Percentiles rank a stretch among this genome's conserved stretches.
These are phyloP conservation scores for Epinephelus coioides DNA, from an alignment of 2,797 vertebrate genomes.

Conservation along the genomic window DNA sequence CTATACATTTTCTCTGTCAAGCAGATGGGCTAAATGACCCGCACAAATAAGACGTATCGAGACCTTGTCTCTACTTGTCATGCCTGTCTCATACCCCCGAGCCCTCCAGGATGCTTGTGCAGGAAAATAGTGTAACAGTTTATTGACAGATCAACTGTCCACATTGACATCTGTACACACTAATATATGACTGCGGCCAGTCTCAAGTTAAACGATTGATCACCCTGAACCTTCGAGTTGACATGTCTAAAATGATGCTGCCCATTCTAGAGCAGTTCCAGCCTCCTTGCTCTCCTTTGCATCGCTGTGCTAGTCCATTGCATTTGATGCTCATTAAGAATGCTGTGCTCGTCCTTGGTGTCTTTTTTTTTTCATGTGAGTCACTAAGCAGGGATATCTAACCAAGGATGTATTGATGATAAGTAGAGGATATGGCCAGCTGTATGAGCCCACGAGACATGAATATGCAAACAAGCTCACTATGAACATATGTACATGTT, in stretches of 20 bases:
- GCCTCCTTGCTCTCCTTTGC: slow-evolving; percentile 20
- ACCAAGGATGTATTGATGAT: slow-evolving; percentile 45
- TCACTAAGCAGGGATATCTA: slow-evolving; percentile 48
- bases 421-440: slow-evolving; percentile 42
- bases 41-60: slow-evolving; percentile 75
- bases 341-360: slow-evolving; percentile 37
- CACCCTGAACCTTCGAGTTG: slow-evolving; percentile 37
- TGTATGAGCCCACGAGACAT: slow-evolving; percentile 37
- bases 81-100: slow-evolving; percentile 53
- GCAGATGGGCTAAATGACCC: slow-evolving; percentile 66
- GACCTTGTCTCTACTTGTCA: slow-evolving; percentile 68
- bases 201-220: slow-evolving; percentile 55
- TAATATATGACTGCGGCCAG: slow-evolving; percentile 46
- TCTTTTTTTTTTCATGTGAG: slow-evolving; percentile 40
- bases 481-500: background rate
- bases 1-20: slow-evolving; percentile 70
- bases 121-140: slow-evolving; percentile 64
- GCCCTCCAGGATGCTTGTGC: slow-evolving; percentile 33
- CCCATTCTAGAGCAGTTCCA: slow-evolving; percentile 20
- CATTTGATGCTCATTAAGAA: slow-evolving; percentile 46
- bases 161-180: slow-evolving; percentile 53
- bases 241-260: slow-evolving; percentile 17
- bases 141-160: slow-evolving; percentile 70
- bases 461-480: slow-evolving; percentile 35
- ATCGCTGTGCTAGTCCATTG: slow-evolving; percentile 5